Conservation (phyloP, 2,888 invertebrate species). For the Mantis religiosa region DNA sequence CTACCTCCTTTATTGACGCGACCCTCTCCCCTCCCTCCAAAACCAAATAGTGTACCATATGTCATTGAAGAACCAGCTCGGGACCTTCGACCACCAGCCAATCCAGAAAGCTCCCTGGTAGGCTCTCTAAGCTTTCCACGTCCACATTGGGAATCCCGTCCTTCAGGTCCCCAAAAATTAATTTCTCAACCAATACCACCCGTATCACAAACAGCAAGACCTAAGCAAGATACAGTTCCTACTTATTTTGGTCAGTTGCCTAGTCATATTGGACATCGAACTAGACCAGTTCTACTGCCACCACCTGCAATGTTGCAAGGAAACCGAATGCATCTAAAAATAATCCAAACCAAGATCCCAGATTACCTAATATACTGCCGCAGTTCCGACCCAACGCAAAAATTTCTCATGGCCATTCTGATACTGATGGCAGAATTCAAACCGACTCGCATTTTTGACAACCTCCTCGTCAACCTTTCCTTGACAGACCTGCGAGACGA, state of each 20-base stretch:
- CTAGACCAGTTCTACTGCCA: not conserved
- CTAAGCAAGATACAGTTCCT: constrained; percentile 12
- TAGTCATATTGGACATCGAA: not conserved
- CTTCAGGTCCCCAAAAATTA: not conserved
- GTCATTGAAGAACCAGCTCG: constrained; percentile 16
- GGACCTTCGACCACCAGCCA: constrained; percentile 20
- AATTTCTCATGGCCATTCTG: constrained; percentile 47
- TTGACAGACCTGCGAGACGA: constrained; percentile 16
- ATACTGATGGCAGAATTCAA: constrained; percentile 16
- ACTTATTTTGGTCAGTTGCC: not conserved
- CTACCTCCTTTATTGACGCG: not conserved
- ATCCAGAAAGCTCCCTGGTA: not conserved
- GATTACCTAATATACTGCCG: constrained; percentile 64
- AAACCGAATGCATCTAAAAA: not conserved
- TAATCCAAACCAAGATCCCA: constrained; percentile 20
- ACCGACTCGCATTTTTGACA: constrained; percentile 7
- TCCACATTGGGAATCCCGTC: not conserved
- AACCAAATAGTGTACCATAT: constrained; percentile 11
- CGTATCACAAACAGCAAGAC: constrained; percentile 34
- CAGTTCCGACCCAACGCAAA: constrained; percentile 67
- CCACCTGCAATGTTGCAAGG: not conserved
- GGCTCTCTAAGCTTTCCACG: not conserved
- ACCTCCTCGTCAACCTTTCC: constrained; percentile 16
- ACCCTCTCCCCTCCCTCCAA: not conserved
- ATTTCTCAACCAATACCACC: constrained; percentile 14